These are phyloP conservation scores for Netelia virgata DNA, from an alignment of 2,888 invertebrate genomes.

Conservation along the genomic window DNA sequence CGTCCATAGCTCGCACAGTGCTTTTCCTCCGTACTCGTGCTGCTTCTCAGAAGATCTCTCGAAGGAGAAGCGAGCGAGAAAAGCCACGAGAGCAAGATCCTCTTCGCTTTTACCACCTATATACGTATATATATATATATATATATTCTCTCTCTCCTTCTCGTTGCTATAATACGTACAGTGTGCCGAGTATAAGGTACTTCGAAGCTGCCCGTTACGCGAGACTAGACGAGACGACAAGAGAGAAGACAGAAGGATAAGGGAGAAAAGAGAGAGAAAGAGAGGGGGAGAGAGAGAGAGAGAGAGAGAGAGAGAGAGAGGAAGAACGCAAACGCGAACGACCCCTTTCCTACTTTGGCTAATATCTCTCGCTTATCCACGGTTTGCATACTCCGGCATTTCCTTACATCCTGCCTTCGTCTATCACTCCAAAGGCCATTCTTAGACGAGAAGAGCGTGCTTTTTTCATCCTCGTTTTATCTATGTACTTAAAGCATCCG, in stretches of 20 bases:
- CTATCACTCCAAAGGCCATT: constrained; percentile 23
- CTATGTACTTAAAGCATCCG: background rate
- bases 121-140: constrained; percentile 38
- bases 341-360: constrained; percentile 71
- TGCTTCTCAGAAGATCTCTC: constrained; percentile 48
- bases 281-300: constrained; percentile 4
- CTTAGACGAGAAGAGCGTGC: background rate
- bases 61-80: constrained; percentile 54
- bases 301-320: constrained; percentile 5
- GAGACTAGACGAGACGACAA: constrained; percentile 58
- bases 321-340: constrained; percentile 66
- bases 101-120: constrained; percentile 39
- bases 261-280: too few species aligned
- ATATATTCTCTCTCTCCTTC: constrained; percentile 5
- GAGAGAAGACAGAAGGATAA: constrained; percentile 14
- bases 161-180: constrained; percentile 57
- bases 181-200: constrained; percentile 45
- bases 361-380: constrained; percentile 82
- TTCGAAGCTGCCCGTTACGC: constrained; percentile 54
- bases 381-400: constrained; percentile 77
- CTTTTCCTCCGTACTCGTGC: constrained; percentile 29
- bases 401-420: constrained; percentile 67
- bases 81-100: constrained; percentile 63
- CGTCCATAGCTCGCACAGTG: constrained; percentile 19
- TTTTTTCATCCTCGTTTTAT: background rate